Percentiles rank a stretch among this genome's conserved stretches.
phyloP scores from a whole-genome alignment of 2,113 vertebrate species.

The Chascanopsetta lugubris region DNA sequence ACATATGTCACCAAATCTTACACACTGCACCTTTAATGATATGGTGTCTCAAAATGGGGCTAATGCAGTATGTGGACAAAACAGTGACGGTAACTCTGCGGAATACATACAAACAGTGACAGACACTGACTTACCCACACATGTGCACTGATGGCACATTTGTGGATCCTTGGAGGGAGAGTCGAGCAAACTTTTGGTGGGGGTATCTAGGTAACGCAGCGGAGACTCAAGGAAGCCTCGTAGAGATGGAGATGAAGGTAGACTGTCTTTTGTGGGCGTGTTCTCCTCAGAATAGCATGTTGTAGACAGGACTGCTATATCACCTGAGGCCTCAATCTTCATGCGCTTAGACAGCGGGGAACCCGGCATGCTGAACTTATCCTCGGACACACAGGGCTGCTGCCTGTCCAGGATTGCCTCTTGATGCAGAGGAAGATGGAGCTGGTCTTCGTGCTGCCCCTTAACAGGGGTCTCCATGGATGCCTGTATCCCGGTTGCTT shows the following conservation, averaged over 20 bases:
- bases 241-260: slow-evolving; percentile 89
- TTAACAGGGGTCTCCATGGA: slow-evolving; percentile 34
- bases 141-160: slow-evolving; percentile 94
- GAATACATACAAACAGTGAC: neutral
- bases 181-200: slow-evolving; percentile 92
- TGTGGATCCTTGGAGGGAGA: slow-evolving; percentile 92
- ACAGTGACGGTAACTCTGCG: neutral
- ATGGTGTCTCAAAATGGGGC: neutral
- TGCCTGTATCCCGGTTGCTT: slow-evolving; percentile 50
- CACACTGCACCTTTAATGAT: too few relatives aligned
- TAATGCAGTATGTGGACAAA: neutral
- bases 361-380: slow-evolving; percentile 74
- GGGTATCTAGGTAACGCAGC: slow-evolving; percentile 92
- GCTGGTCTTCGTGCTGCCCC: slow-evolving; percentile 14
- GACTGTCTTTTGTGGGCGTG: slow-evolving; percentile 89
- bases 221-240: slow-evolving; percentile 95
- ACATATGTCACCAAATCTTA: too few relatives aligned
- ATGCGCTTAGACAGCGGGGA: slow-evolving; percentile 88
- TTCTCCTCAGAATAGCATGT: slow-evolving; percentile 86
- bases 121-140: slow-evolving; percentile 88
- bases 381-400: slow-evolving; percentile 54
- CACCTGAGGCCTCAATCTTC: slow-evolving; percentile 93
- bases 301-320: slow-evolving; percentile 94
- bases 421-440: slow-evolving; percentile 26
- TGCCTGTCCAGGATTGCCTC: slow-evolving; percentile 63